Percentiles rank a stretch among this genome's conserved stretches.
Evolutionary conservation across 2,113 vertebrate genomes (phyloP).

Genomic region (Petaurus breviceps): DNA sequence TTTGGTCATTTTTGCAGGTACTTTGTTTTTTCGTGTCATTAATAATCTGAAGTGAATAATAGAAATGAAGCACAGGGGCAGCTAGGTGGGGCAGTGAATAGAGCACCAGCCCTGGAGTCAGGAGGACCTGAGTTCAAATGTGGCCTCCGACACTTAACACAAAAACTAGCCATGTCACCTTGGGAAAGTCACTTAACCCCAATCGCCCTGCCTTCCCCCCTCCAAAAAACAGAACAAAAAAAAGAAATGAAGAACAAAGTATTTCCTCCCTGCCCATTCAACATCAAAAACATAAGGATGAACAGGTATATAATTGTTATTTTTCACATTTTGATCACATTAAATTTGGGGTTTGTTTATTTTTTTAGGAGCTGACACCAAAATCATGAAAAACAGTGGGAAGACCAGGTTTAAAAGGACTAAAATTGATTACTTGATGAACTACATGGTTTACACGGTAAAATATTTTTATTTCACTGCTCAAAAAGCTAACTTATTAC

Average conservation of each 20-base stretch:
- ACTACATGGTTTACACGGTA: conserved; percentile 99
- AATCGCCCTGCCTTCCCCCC: too few species aligned
- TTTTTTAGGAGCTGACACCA: conserved; percentile 93
- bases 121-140: too few species aligned
- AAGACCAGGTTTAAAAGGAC: conserved; percentile 97
- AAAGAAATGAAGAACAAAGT: background rate
- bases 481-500: background rate
- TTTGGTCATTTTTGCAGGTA: conserved; percentile 96
- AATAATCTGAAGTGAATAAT: background rate
- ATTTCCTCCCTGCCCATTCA: conserved; percentile 1
- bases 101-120: too few species aligned
- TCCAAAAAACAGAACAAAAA: too few species aligned
- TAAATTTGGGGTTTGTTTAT: conserved; percentile 40
- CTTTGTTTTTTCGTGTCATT: conserved; percentile 42
- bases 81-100: too few species aligned
- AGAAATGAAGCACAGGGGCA: background rate
- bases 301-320: background rate
- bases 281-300: background rate
- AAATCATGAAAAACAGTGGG: conserved; percentile 98
- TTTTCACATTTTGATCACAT: conserved; percentile 24
- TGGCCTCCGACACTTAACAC: too few species aligned
- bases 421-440: conserved; percentile 97
- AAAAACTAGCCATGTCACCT: too few species aligned
- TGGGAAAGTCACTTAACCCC: too few species aligned
- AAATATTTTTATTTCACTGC: conserved; percentile 55